A percentile compares a stretch with the other conserved stretches of the same genome.
Evolutionary conservation across 1,140 invertebrate species (phyloP).

Genomic region (Eupristina koningsbergeri): DNA sequence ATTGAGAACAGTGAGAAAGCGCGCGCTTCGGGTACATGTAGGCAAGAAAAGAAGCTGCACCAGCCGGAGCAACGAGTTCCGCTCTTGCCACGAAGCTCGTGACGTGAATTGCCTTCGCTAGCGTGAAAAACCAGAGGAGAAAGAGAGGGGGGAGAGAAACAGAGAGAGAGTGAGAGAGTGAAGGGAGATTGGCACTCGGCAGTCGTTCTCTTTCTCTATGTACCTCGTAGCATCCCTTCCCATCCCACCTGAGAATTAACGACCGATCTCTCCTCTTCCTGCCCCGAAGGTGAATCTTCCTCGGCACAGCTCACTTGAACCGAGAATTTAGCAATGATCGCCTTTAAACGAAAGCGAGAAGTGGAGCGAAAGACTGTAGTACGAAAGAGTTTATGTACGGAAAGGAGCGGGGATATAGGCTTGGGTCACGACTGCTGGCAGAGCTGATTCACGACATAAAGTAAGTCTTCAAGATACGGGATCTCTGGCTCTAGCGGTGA

Average conservation of each 20-base stretch:
- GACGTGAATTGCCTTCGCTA: constrained; percentile 41
- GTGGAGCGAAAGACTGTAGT: constrained; percentile 32
- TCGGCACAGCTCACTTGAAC: neutral
- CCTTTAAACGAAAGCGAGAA: constrained; percentile 44
- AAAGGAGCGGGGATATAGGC: neutral
- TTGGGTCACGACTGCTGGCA: constrained; percentile 37
- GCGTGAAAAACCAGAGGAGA: neutral
- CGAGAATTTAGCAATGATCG: constrained; percentile 30
- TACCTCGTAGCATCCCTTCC: neutral
- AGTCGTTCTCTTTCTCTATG: neutral
- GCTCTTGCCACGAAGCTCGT: constrained; percentile 45
- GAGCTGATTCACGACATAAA: constrained; percentile 32
- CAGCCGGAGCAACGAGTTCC: constrained; percentile 35
- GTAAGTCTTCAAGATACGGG: constrained; percentile 50
- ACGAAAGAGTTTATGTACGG: constrained; percentile 18
- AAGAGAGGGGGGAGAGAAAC: neutral
- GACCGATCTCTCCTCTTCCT: constrained; percentile 2
- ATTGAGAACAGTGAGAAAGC: constrained; percentile 41
- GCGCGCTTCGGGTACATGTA: constrained; percentile 15
- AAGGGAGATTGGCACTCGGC: constrained; percentile 3
- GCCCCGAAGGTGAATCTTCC: constrained; percentile 33
- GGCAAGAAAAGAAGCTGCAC: neutral
- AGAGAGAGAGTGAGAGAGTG: neutral
- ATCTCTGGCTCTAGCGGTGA: constrained; percentile 6
- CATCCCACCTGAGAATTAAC: constrained; percentile 19